A percentile compares a stretch with the other conserved stretches of the same genome.
phyloP scores from a whole-genome alignment of 2,888 invertebrate species.

The Sminthurides aquaticus region DNA sequence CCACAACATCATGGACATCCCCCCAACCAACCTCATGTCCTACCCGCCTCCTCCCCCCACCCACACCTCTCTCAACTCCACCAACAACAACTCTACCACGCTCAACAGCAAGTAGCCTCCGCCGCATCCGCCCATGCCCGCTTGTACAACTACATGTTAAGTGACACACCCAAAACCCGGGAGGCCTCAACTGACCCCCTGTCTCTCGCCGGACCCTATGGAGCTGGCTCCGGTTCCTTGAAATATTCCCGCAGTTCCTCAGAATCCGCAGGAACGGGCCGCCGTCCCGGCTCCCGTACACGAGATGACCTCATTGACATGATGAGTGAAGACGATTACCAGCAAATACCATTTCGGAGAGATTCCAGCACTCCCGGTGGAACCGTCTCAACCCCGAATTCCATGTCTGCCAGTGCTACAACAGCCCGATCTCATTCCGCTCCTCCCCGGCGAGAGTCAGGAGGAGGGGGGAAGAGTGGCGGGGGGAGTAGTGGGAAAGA shows the following conservation, averaged over 20 bases:
- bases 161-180: conserved; percentile 7
- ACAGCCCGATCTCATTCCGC: conserved; percentile 37
- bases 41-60: background rate
- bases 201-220: conserved; percentile 2
- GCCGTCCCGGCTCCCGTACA: conserved; percentile 5
- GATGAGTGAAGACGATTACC: conserved; percentile 42
- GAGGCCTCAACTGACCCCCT: conserved; percentile 7
- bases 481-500: background rate
- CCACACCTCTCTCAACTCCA: background rate
- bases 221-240: conserved; percentile 3
- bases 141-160: conserved; percentile 17
- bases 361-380: background rate
- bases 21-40: background rate
- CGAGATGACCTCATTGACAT: conserved; percentile 18
- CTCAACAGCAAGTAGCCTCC: conserved; percentile 13
- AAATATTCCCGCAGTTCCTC: conserved; percentile 19
- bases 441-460: conserved; percentile 35
- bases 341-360: conserved; percentile 35
- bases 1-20: conserved; percentile 15
- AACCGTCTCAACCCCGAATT: background rate
- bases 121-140: conserved; percentile 15
- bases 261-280: background rate
- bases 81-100: background rate
- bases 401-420: too few species aligned
- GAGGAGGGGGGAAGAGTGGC: conserved; percentile 15